A percentile compares a stretch with the other conserved stretches of the same genome.
phyloP scores from a whole-genome alignment of 2,113 vertebrate species.

The Passer montanus region DNA sequence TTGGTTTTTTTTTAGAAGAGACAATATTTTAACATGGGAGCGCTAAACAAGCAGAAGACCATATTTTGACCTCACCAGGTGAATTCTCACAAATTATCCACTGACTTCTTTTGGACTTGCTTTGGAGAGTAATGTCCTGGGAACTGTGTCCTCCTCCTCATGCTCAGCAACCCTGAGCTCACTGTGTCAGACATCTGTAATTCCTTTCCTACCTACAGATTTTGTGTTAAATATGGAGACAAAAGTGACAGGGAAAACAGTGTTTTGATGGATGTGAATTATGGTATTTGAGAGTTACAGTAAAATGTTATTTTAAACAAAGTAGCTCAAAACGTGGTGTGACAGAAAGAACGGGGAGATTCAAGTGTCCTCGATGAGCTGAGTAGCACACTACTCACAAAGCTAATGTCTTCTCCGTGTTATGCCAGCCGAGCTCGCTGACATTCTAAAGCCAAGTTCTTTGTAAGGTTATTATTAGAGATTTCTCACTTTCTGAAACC shows the following conservation, averaged over 20 bases:
- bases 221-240: not conserved
- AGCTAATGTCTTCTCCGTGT: not conserved
- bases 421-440: not conserved
- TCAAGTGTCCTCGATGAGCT: not conserved
- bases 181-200: not conserved
- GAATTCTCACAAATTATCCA: not conserved
- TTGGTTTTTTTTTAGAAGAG: not conserved
- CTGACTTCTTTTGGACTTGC: not conserved
- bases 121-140: not conserved
- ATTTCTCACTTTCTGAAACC: not conserved
- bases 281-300: not conserved
- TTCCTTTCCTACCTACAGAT: not conserved
- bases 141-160: fast-evolving
- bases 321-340: not conserved
- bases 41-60: not conserved
- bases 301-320: not conserved
- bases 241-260: not conserved
- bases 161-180: not conserved
- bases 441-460: not conserved
- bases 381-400: not conserved
- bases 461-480: not conserved
- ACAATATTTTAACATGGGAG: not conserved
- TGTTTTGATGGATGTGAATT: not conserved
- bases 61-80: not conserved
- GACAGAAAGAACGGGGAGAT: not conserved